A percentile compares a stretch with the other conserved stretches of the same genome.
Conservation (phyloP, 1,140 invertebrate species). For the Cheumatopsyche charites region DNA sequence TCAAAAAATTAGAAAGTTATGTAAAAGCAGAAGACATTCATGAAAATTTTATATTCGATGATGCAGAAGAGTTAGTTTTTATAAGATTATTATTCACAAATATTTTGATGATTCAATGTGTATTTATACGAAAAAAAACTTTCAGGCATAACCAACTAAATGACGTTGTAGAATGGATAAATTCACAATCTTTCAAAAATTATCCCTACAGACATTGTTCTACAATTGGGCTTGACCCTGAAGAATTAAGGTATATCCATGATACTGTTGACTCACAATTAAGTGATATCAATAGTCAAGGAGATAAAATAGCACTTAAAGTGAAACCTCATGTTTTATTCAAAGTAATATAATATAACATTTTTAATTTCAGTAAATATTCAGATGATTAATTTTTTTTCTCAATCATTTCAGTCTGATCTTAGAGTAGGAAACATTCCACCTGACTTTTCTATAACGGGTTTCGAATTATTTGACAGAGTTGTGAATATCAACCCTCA, state of each 20-base stretch:
- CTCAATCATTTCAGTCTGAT: conserved; percentile 51
- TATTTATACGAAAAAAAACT: no score
- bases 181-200: conserved; percentile 66
- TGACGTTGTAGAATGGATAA: conserved; percentile 74
- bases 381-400: neutral
- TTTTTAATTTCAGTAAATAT: neutral
- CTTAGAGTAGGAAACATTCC: conserved; percentile 50
- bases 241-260: conserved; percentile 70
- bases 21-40: conserved; percentile 66
- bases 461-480: conserved; percentile 81
- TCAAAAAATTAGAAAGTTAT: conserved; percentile 65
- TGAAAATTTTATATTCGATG: conserved; percentile 70
- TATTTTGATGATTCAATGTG: no score
- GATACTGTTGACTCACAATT: conserved; percentile 62
- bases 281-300: conserved; percentile 51
- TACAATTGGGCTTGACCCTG: conserved; percentile 71
- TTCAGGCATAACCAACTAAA: conserved; percentile 63
- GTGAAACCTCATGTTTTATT: conserved; percentile 81
- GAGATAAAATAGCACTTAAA: conserved; percentile 70
- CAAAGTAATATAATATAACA: conserved; percentile 61
- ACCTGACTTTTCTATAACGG: conserved; percentile 52
- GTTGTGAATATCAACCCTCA: conserved; percentile 77
- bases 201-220: conserved; percentile 70
- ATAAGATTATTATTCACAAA: no score
- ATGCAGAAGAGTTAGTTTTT: conserved; percentile 57